These are phyloP conservation scores for Sebastes goodei DNA, from an alignment of 2,797 vertebrate genomes.

Conservation along the genomic window DNA sequence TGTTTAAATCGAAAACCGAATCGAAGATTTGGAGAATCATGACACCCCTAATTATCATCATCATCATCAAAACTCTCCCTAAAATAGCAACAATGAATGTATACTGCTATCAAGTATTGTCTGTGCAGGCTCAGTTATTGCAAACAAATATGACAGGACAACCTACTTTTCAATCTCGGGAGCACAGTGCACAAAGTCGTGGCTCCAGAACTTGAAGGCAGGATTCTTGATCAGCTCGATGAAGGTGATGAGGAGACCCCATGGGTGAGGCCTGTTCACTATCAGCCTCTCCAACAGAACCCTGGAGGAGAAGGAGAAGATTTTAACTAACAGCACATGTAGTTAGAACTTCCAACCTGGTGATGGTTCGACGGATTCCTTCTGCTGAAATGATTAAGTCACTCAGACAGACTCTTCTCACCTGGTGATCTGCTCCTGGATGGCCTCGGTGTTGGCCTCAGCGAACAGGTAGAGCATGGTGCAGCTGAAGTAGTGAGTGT, in stretches of 20 bases:
- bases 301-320: slow-evolving; percentile 67
- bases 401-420: slow-evolving; percentile 56
- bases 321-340: background rate
- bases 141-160: background rate
- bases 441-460: slow-evolving; percentile 98
- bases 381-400: background rate
- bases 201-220: slow-evolving; percentile 99
- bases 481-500: slow-evolving; percentile 99
- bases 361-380: fast-evolving
- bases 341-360: fast-evolving
- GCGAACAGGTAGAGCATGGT: slow-evolving; percentile 99
- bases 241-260: slow-evolving; percentile 99
- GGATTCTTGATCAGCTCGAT: slow-evolving; percentile 99
- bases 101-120: background rate
- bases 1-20: too few species aligned
- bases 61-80: background rate
- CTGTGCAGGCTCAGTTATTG: background rate
- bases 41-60: too few species aligned
- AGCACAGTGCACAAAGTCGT: slow-evolving; percentile 99
- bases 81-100: background rate
- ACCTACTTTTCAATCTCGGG: slow-evolving; percentile 99
- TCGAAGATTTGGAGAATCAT: too few species aligned
- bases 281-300: slow-evolving; percentile 98
- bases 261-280: slow-evolving; percentile 98
- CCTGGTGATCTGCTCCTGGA: slow-evolving; percentile 99